A percentile compares a stretch with the other conserved stretches of the same genome.
phyloP scores from a whole-genome alignment of 2,888 invertebrate genomes.

The Eupeodes luniger region DNA sequence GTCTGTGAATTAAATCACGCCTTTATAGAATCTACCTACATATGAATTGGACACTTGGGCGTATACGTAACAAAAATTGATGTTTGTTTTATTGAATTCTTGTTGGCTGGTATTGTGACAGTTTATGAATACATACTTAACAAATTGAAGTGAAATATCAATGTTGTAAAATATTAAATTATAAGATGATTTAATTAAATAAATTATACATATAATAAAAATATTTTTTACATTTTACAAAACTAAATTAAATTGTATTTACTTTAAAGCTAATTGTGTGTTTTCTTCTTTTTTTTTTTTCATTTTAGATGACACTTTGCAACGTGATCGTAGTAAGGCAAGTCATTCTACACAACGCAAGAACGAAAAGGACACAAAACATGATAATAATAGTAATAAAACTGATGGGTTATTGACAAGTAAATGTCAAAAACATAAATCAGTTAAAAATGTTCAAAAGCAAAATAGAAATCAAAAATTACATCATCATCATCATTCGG shows the following conservation, averaged over 20 bases:
- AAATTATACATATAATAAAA: too few relatives aligned
- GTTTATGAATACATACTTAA: constrained; percentile 9
- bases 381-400: constrained; percentile 52
- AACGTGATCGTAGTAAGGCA: constrained; percentile 71
- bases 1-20: constrained; percentile 24
- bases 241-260: neutral
- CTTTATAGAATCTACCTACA: neutral
- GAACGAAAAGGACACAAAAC: constrained; percentile 56
- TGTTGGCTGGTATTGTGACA: constrained; percentile 17
- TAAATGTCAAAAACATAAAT: constrained; percentile 74
- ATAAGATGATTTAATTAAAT: neutral
- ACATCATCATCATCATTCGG: constrained; percentile 36
- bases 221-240: too few relatives aligned
- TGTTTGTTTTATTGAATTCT: neutral
- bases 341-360: constrained; percentile 61
- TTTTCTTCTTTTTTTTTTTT: constrained; percentile 1
- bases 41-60: constrained; percentile 39
- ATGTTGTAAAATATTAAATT: neutral
- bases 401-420: constrained; percentile 66
- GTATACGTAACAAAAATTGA: constrained; percentile 55
- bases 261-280: neutral
- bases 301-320: constrained; percentile 72
- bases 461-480: constrained; percentile 57
- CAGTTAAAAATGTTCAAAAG: constrained; percentile 62
- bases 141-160: neutral